These are phyloP conservation scores for Aurelia aurita DNA, from an alignment of 30 jellyfish, hydroid and myxozoan genomes.

Conservation along the genomic window DNA sequence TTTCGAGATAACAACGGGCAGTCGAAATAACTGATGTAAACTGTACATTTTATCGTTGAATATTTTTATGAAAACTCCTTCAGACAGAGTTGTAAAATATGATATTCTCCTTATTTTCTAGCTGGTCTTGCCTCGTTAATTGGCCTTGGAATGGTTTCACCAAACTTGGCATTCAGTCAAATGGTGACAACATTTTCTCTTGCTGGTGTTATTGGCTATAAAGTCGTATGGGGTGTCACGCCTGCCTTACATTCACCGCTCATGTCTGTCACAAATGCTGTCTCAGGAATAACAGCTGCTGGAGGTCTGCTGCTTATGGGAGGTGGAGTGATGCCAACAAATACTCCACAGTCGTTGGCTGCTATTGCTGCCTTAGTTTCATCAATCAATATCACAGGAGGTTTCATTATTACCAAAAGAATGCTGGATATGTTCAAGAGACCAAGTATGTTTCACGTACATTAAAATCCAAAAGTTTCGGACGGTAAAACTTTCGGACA, in stretches of 20 bases:
- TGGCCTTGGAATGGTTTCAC: conserved; percentile 91
- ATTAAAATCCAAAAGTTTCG: too few relatives aligned
- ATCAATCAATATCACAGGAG: conserved; percentile 93
- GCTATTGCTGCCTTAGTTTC: conserved; percentile 94
- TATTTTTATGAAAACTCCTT: too few relatives aligned
- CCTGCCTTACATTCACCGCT: conserved; percentile 97
- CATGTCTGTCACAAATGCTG: conserved; percentile 96
- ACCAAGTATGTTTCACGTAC: conserved; percentile 80
- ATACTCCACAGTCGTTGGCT: conserved; percentile 86
- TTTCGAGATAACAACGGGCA: too few relatives aligned
- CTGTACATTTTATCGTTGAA: too few relatives aligned
- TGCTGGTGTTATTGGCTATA: conserved; percentile 98
- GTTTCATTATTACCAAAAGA: conserved; percentile 92
- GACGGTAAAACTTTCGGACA: too few relatives aligned
- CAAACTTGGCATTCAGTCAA: conserved; percentile 90
- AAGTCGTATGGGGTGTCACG: conserved; percentile 97
- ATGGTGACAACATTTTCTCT: conserved; percentile 94
- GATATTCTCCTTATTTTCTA: conserved; percentile 7
- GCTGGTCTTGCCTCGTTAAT: conserved; percentile 87
- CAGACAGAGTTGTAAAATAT: background rate
- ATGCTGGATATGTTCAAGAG: conserved; percentile 97
- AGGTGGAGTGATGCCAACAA: conserved; percentile 88
- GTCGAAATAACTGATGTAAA: too few relatives aligned
- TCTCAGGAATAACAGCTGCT: conserved; percentile 97
- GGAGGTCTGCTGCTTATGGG: conserved; percentile 97